phyloP scores from a whole-genome alignment of 2,113 vertebrate genomes.

The Hippocampus comes region DNA sequence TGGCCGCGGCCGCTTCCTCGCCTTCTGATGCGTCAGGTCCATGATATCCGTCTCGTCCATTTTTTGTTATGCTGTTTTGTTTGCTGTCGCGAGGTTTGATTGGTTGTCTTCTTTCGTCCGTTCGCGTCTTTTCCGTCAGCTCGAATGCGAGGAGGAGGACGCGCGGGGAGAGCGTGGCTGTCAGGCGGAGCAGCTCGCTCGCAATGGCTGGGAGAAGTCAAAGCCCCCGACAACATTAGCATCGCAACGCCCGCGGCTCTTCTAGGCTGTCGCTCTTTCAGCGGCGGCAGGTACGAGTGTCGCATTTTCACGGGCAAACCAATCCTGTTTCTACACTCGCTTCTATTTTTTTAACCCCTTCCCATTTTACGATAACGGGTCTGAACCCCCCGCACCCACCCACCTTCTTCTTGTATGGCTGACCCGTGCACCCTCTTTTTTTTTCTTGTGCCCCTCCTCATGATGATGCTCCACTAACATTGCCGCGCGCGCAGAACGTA shows the following conservation, averaged over 20 bases:
- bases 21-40: slow-evolving; percentile 73
- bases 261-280: slow-evolving; percentile 68
- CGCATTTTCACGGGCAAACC: slow-evolving; percentile 60
- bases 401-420: slow-evolving; percentile 24
- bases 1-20: slow-evolving; percentile 70
- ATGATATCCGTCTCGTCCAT: slow-evolving; percentile 75
- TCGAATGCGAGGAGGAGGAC: slow-evolving; percentile 28
- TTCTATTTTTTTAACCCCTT: not conserved
- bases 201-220: slow-evolving; percentile 74
- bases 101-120: not conserved
- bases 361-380: slow-evolving; percentile 8
- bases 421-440: slow-evolving; percentile 45
- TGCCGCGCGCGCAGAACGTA: not conserved
- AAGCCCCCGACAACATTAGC: slow-evolving; percentile 73
- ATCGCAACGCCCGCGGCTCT: slow-evolving; percentile 65
- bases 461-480: not conserved
- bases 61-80: not conserved
- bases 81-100: slow-evolving; percentile 11
- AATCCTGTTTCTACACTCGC: slow-evolving; percentile 12
- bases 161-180: slow-evolving; percentile 57
- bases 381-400: slow-evolving; percentile 33
- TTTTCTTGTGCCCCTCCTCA: slow-evolving; percentile 1
- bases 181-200: slow-evolving; percentile 56
- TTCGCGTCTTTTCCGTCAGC: not conserved
- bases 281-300: slow-evolving; percentile 58